phyloP scores from a whole-genome alignment of 2,113 vertebrate genomes.

The Ictalurus punctatus region DNA sequence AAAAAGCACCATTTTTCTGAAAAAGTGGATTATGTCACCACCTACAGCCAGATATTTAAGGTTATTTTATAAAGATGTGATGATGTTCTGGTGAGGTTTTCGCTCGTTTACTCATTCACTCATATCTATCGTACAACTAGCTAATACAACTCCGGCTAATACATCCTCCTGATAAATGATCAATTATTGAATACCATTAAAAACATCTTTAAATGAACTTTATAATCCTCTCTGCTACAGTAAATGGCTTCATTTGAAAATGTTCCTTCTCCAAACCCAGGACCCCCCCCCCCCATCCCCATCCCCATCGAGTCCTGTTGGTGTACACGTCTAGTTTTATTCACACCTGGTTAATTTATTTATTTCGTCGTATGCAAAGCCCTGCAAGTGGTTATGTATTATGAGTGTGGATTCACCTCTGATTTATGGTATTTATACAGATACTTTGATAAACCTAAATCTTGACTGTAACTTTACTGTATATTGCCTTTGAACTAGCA shows the following conservation, averaged over 20 bases:
- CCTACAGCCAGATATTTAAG: not conserved
- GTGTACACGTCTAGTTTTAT: not conserved
- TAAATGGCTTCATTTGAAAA: not conserved
- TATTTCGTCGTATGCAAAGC: not conserved
- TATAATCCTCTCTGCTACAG: not conserved
- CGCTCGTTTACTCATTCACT: not conserved
- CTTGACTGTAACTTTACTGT: not conserved
- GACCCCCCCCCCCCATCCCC: too few species aligned
- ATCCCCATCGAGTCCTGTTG: not conserved
- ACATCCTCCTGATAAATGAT: not conserved
- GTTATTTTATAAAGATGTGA: not conserved
- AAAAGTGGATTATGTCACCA: constrained; percentile 9
- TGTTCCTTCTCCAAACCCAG: not conserved
- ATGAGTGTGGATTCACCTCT: not conserved
- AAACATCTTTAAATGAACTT: not conserved
- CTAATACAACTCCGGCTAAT: not conserved
- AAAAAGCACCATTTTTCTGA: not conserved
- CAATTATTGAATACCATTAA: not conserved
- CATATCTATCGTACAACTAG: not conserved
- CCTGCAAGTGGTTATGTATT: not conserved
- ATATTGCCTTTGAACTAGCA: not conserved
- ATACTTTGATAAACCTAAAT: not conserved
- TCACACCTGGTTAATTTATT: not conserved
- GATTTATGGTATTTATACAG: not conserved
- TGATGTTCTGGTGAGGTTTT: not conserved